Base-by-base conservation (phyloP, 2,888 invertebrate genomes). In the Hyposoter didymator region DNA sequence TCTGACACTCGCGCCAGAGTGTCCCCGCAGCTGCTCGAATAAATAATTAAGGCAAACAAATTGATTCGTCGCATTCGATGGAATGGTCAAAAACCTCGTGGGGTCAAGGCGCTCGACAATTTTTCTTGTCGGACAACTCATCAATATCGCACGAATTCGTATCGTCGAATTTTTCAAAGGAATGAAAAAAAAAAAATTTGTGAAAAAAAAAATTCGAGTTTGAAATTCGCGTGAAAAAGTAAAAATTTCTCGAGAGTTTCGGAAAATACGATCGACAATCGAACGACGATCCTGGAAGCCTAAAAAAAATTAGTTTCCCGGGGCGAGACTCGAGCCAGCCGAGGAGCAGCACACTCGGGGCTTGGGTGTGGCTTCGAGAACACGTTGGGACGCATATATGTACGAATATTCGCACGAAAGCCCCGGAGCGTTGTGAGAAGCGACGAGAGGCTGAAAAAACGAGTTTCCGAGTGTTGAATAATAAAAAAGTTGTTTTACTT, bases 331-430 rank as follows among this genome's bases (percentile, higher is more conserved):
- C 35, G 35, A 35, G 35, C 6, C 35, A 35, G 35, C 35, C 35
- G 35, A 39, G 39, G n/a, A n/a, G 7, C 39, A 39, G 39, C 39
- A 39, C 32, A 73, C 75, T 72, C 76, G 78, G 75, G 76, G 85
- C 67, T 78, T 78, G 86, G 88, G 86, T 88, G 88, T 88, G 88
- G 87, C 88, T 86, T 87, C 82, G 67, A 17, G 76, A 84, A 85
- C 82, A 86, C 85, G 86, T 85, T 86, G 84, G 73, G 79, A 62
- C 82, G 84, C 74, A 84, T 81, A 69, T 87, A 78, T 72, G 82
- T 81, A 43, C 28, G 12, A 14, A 52, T 39, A 73, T 72, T 28
- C 19, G 69, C 59, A 74, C 84, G 78, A 72, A 82, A 82, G 62
- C 78, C n/a, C 35, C 59, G 64, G 72, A 75, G 78, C 7, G 39